Evolutionary conservation across 2,797 vertebrate species (phyloP).

Genomic region (Pseudocheirus occidentalis): DNA sequence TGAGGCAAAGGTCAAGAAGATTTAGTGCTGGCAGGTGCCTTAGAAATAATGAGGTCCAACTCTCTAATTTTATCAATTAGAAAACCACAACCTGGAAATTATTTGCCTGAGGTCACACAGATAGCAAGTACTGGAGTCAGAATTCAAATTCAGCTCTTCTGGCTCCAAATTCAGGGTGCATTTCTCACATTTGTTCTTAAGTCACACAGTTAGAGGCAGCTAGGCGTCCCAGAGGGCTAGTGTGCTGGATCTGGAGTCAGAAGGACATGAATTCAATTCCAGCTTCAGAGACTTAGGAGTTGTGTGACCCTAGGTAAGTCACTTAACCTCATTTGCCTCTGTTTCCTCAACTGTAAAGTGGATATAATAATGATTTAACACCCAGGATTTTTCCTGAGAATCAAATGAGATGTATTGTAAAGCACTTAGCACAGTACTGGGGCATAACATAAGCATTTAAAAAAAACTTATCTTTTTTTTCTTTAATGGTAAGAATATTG

Average conservation of each 20-base stretch:
- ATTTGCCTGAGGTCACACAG: background rate
- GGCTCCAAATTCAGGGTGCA: background rate
- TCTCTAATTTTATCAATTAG: background rate
- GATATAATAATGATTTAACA: background rate
- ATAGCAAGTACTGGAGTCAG: background rate
- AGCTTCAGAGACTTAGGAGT: background rate
- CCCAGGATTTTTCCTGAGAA: background rate
- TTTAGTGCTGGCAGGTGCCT: background rate
- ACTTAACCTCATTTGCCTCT: background rate
- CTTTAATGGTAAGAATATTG: background rate
- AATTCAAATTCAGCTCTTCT: background rate
- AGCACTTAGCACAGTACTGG: background rate
- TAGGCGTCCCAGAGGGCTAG: background rate
- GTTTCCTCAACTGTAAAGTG: background rate
- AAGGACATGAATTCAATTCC: background rate
- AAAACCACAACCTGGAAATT: background rate
- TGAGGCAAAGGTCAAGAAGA: background rate
- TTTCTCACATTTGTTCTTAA: background rate
- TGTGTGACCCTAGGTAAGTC: background rate
- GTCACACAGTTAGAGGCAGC: background rate
- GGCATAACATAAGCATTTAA: background rate
- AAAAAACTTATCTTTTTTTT: background rate
- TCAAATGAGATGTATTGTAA: background rate
- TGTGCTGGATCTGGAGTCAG: background rate
- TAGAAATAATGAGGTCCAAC: background rate